Conservation (phyloP, 2,113 vertebrate genomes). For the Scomber scombrus region DNA sequence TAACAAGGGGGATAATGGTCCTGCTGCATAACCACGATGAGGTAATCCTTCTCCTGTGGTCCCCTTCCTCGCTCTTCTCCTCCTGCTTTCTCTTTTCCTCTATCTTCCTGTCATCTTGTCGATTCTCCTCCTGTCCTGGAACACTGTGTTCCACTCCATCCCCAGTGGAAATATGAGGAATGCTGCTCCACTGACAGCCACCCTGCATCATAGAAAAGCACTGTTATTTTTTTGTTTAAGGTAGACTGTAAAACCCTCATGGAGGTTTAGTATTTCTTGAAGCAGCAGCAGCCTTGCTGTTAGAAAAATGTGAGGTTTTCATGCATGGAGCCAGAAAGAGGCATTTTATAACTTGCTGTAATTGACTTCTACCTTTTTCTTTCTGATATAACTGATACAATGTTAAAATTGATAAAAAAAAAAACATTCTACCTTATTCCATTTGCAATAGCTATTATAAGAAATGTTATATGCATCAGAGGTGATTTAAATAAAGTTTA, state of each 20-base stretch:
- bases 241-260: conserved; percentile 24
- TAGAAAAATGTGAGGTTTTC: neutral
- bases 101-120: conserved; percentile 41
- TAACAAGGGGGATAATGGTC: conserved; percentile 47
- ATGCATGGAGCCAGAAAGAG: neutral
- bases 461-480: conserved; percentile 32
- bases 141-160: conserved; percentile 61
- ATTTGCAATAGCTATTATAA: conserved; percentile 17
- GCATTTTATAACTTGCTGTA: neutral
- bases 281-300: neutral
- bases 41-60: conserved; percentile 38
- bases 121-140: conserved; percentile 46
- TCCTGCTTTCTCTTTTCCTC: conserved; percentile 2
- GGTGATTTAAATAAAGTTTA: conserved; percentile 21
- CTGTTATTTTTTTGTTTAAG: conserved; percentile 35
- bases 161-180: conserved; percentile 49
- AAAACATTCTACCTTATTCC: neutral
- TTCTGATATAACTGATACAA: neutral
- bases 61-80: conserved; percentile 9
- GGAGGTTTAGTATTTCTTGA: conserved; percentile 7
- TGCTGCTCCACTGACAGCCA: conserved; percentile 53
- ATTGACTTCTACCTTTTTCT: conserved; percentile 6
- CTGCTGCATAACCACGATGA: conserved; percentile 21
- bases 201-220: conserved; percentile 43
- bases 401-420: conserved; percentile 5